A percentile compares a stretch with the other conserved stretches of the same genome.
Conservation (phyloP, 2,797 vertebrate species). For the Sitta carolinensis region DNA sequence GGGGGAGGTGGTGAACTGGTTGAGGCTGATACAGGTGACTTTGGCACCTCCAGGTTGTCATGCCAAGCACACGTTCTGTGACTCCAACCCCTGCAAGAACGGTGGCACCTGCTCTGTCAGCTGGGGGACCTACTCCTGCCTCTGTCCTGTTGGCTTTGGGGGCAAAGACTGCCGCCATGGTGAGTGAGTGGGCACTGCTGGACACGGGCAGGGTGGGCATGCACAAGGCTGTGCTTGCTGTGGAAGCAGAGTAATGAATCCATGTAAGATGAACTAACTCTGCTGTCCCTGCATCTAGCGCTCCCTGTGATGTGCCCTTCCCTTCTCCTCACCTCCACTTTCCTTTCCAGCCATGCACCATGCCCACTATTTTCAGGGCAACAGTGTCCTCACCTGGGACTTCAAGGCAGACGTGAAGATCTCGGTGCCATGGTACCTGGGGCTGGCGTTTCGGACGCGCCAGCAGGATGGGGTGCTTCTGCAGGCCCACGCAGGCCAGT, state of each 20-base stretch:
- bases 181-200: conserved; percentile 67
- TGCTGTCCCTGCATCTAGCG: neutral
- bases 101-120: conserved; percentile 89
- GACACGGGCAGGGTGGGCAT: neutral
- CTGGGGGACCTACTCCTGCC: conserved; percentile 94
- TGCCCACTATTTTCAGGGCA: conserved; percentile 91
- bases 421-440: conserved; percentile 94
- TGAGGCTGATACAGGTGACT: neutral
- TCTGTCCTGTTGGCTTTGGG: conserved; percentile 94
- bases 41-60: conserved; percentile 85
- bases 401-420: conserved; percentile 92
- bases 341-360: conserved; percentile 87
- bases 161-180: conserved; percentile 94
- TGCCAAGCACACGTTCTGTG: conserved; percentile 90
- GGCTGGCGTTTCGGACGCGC: conserved; percentile 91
- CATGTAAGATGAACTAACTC: neutral
- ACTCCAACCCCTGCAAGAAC: conserved; percentile 93
- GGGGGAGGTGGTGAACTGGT: no score
- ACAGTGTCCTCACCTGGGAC: conserved; percentile 92
- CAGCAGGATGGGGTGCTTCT: conserved; percentile 86
- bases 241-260: neutral
- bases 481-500: conserved; percentile 91
- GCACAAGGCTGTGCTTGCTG: neutral
- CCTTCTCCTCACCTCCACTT: conserved; percentile 6
- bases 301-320: neutral